Conservation (phyloP, 2,888 invertebrate species). For the Tetanocera ferruginea region DNA sequence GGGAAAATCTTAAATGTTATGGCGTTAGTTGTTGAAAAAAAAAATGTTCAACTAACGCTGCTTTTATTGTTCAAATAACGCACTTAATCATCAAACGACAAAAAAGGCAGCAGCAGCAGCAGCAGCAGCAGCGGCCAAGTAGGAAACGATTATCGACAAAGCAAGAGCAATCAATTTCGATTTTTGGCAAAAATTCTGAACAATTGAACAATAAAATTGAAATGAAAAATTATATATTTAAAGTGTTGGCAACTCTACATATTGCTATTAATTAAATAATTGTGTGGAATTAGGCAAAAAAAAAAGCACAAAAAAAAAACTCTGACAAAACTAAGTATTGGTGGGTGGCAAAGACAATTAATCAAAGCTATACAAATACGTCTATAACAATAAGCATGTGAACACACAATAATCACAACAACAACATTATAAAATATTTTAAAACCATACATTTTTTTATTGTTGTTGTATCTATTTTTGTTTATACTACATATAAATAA, state of each 20-base stretch:
- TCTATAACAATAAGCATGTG: background rate
- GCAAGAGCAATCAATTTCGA: no score
- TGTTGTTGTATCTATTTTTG: background rate
- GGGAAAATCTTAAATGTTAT: no score
- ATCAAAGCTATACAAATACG: background rate
- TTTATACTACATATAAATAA: background rate
- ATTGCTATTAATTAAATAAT: background rate
- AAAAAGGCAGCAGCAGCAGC: no score
- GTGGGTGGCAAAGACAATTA: slow-evolving; percentile 12
- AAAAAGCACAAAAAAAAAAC: background rate
- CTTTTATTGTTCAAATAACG: no score
- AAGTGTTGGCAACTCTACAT: background rate
- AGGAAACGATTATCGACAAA: no score
- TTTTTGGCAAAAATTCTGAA: background rate
- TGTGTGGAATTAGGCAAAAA: background rate
- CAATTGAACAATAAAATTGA: background rate
- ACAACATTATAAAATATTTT: background rate
- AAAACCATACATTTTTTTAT: background rate
- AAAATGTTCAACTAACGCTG: no score
- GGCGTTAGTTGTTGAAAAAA: no score
- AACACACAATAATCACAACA: background rate
- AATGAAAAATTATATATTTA: background rate
- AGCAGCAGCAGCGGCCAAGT: no score
- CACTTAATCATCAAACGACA: no score
- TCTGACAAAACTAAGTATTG: background rate